Percentiles rank a stretch among this genome's conserved stretches.
Conservation (phyloP, 35 echinoderm and acorn worm species). For the Stichopus chloronotus region DNA sequence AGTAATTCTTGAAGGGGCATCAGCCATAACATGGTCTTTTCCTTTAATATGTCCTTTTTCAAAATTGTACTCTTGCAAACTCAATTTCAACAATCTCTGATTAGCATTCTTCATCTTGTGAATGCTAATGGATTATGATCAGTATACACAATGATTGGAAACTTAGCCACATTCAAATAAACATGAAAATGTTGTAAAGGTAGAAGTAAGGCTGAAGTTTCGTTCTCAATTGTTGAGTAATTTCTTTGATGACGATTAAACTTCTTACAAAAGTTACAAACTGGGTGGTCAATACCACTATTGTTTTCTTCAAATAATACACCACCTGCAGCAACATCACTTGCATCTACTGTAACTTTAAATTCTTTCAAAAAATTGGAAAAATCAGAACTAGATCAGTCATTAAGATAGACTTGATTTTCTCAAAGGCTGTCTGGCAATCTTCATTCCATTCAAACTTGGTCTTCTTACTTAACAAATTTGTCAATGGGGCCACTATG, state of each 20-base stretch:
- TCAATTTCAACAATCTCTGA: conserved; percentile 45
- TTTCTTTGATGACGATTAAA: conserved; percentile 63
- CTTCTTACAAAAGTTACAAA: conserved; percentile 84
- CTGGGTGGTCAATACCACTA: conserved; percentile 57
- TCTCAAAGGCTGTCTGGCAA: too few species aligned
- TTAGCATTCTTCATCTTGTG: conserved; percentile 62
- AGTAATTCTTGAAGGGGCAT: too few species aligned
- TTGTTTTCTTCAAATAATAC: conserved; percentile 67
- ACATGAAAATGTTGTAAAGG: not conserved
- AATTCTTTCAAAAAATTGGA: conserved; percentile 71
- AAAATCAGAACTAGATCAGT: conserved; percentile 59
- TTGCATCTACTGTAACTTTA: conserved; percentile 72
- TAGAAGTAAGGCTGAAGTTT: conserved; percentile 48
- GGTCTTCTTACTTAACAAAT: too few species aligned
- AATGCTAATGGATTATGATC: conserved; percentile 59
- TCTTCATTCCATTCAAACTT: too few species aligned
- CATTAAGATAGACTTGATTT: conserved; percentile 25
- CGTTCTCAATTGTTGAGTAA: conserved; percentile 75
- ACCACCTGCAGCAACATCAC: conserved; percentile 67
- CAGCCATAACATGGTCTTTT: too few species aligned
- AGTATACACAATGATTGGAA: not conserved
- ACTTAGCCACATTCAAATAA: not conserved
- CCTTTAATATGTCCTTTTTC: too few species aligned
- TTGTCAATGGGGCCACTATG: too few species aligned
- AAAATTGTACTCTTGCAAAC: conserved; percentile 38